Evolutionary conservation across 2,888 invertebrate genomes (phyloP), one percentile per base, ranked within the genome.

Genomic region (Sinhomidia bicolor): DNA sequence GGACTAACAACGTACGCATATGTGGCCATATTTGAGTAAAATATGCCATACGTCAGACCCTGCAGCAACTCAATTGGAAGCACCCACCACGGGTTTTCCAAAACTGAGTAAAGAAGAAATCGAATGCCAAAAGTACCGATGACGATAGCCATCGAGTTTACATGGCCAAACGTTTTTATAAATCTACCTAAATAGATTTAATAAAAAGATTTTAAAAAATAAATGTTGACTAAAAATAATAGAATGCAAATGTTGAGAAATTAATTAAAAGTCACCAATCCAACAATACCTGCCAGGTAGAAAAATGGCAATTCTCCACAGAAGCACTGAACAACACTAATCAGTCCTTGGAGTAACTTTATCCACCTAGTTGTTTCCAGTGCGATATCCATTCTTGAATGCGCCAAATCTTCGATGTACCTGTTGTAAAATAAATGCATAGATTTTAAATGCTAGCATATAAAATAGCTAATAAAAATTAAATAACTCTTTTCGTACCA

Each of bases 11-110:
- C 95, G 93, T 96, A 97, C 0, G 97, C 97, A 93, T 97, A 98
- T 0, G 97, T 97, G n/a, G 97, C 96, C 97, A 98, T 97, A 10
- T 97, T 96, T 0, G 97, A 96, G 93, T 97, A 98, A 93, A 97
- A 97, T 93, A 98, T 95, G 29, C 98, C 98, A 93, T 97, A 97
- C 0, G 98, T 97, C 29, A 98, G 94, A 0, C 98, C 98, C 93
- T 98, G 98, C 7, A 97, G 94, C 89, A 98, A 93, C 93, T 99
- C 99, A 81, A 98, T 95, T 1, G 97, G 96, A 89, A 99, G 94
- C 78, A 97, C 96, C 94, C 95, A 96, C 98, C 98, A 98, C 0
- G 97, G 96, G 93, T 97, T 96, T 0, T 94, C 94, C 82, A 98
- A 94, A 81, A 96, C 94, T 0, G 98, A 98, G 93, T 98, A 98